Conservation (phyloP, 2,888 invertebrate species). For the Napeogenes sylphis region DNA sequence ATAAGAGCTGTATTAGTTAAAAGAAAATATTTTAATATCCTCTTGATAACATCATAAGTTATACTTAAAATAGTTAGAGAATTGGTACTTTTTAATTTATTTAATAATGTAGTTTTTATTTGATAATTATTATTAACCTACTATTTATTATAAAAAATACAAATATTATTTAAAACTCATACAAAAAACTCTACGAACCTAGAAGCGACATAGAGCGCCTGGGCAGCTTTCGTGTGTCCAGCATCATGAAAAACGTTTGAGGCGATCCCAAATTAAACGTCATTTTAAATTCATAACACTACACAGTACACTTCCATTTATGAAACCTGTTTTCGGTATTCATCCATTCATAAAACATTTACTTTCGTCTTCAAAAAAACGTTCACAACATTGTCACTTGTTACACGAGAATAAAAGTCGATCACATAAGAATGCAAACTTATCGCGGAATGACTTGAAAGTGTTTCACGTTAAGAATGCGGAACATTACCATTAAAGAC, state of each 20-base stretch:
- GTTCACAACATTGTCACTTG: constrained; percentile 47
- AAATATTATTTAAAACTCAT: too few species aligned
- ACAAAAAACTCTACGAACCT: constrained; percentile 50
- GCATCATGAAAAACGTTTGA: constrained; percentile 57
- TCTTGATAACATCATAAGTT: too few species aligned
- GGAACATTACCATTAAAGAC: constrained; percentile 72
- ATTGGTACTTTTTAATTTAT: too few species aligned
- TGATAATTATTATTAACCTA: too few species aligned
- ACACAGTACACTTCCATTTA: constrained; percentile 68
- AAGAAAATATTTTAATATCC: too few species aligned
- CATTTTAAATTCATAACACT: constrained; percentile 63
- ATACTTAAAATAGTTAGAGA: too few species aligned
- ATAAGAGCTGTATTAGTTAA: too few species aligned
- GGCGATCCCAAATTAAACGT: constrained; percentile 47
- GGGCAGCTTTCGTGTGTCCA: constrained; percentile 67
- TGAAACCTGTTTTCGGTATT: constrained; percentile 58
- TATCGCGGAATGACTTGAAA: constrained; percentile 40
- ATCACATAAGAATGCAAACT: constrained; percentile 38
- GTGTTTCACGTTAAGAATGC: constrained; percentile 65
- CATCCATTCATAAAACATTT: constrained; percentile 60
- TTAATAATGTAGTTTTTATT: too few species aligned
- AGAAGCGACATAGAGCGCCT: constrained; percentile 67
- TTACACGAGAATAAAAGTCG: constrained; percentile 45
- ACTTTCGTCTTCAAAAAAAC: constrained; percentile 54
- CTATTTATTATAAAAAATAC: too few species aligned